Evolutionary conservation across 1,140 invertebrate genomes (phyloP).

Genomic region (Dendroctonus ponderosae): DNA sequence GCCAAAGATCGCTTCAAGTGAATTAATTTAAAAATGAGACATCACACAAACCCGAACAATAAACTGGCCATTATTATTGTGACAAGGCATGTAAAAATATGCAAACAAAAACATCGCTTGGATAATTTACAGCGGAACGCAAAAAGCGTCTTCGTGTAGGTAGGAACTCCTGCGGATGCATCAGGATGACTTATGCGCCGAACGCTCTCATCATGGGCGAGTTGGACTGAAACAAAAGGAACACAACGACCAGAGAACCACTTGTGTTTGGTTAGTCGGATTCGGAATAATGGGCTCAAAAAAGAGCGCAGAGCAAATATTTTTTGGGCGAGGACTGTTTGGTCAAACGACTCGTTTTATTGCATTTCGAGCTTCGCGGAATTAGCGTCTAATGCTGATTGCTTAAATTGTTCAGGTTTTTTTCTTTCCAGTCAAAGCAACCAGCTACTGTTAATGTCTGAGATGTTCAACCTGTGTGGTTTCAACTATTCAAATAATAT

Average conservation of each 20-base stretch:
- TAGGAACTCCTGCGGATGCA: slow-evolving; percentile 22
- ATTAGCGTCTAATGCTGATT: no score
- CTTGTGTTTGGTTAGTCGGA: slow-evolving; percentile 25
- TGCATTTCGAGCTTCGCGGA: no score
- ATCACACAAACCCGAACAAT: no score
- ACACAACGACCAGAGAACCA: slow-evolving; percentile 17
- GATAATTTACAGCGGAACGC: slow-evolving; percentile 13
- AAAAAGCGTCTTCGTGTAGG: slow-evolving; percentile 27
- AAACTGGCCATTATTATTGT: no score
- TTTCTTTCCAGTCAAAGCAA: no score
- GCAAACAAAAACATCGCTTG: slow-evolving; percentile 19
- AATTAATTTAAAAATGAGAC: no score
- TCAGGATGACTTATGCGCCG: slow-evolving; percentile 22
- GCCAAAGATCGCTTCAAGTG: no score
- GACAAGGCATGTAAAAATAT: slow-evolving; percentile 12
- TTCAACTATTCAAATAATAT: no score
- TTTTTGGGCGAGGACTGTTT: neutral
- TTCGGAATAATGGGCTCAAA: slow-evolving; percentile 27
- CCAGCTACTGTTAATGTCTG: no score
- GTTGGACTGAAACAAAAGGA: slow-evolving; percentile 17
- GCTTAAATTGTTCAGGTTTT: no score
- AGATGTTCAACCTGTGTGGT: no score
- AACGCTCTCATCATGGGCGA: slow-evolving; percentile 25
- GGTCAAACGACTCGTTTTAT: no score
- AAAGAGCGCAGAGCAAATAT: slow-evolving; percentile 25